These are phyloP conservation scores for Vimba vimba DNA, from an alignment of 2,113 vertebrate genomes.

Conservation along the genomic window DNA sequence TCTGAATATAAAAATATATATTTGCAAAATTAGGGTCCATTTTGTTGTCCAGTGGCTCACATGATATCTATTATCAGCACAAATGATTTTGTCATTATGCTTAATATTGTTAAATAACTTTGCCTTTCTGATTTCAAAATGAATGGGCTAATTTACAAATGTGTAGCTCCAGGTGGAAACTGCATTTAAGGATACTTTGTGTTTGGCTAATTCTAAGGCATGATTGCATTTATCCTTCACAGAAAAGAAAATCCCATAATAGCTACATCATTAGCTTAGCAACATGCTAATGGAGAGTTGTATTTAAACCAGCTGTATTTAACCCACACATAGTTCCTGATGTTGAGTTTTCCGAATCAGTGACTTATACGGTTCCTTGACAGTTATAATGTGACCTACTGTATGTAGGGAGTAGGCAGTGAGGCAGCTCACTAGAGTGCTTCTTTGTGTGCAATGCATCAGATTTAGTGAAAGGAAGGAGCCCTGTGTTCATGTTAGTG, in stretches of 20 bases:
- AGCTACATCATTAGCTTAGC: not conserved
- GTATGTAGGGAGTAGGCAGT: not conserved
- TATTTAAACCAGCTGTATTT: not conserved
- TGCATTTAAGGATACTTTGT: not conserved
- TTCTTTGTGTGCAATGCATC: constrained; percentile 49
- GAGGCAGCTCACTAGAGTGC: not conserved
- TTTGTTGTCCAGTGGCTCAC: not conserved
- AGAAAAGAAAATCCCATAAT: not conserved
- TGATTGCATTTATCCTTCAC: not conserved
- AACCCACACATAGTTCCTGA: not conserved
- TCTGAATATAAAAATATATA: constrained; percentile 17
- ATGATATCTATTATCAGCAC: not conserved
- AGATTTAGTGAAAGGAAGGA: constrained; percentile 56
- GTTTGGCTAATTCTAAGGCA: not conserved
- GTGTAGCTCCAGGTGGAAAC: not conserved
- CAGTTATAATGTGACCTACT: not conserved
- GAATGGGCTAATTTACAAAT: not conserved
- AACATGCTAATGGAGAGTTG: not conserved
- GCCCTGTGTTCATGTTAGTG: constrained; percentile 52
- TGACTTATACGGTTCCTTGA: not conserved
- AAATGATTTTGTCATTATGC: not conserved
- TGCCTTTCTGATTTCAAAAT: not conserved
- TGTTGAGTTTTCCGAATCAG: not conserved
- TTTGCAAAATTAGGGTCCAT: not conserved
- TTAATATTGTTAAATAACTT: not conserved